Percentiles rank a stretch among this genome's conserved stretches.
Evolutionary conservation across 2,797 vertebrate species (phyloP).

Genomic region (Eulemur rubriventer): DNA sequence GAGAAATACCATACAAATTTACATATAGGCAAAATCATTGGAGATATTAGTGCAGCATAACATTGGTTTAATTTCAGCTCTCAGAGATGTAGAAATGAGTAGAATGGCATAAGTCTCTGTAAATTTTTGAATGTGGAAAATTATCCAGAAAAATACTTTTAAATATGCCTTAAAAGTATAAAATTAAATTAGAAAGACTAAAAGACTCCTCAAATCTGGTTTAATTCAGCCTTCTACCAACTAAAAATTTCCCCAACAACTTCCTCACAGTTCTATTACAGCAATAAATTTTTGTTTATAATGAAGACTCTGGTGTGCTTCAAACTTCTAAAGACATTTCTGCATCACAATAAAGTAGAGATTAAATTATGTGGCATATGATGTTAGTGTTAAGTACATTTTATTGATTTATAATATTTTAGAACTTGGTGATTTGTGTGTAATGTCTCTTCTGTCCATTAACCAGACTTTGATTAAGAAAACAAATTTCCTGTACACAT

Average conservation of each 20-base stretch:
- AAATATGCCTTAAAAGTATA: neutral
- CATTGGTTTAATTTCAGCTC: neutral
- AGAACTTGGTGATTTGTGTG: slow-evolving; percentile 38
- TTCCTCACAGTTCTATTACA: neutral
- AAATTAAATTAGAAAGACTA: neutral
- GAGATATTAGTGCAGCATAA: neutral
- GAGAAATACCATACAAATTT: neutral
- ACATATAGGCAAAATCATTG: neutral
- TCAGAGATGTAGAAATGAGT: neutral
- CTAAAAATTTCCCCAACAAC: neutral
- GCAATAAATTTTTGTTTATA: neutral
- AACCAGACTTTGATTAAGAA: slow-evolving; percentile 58
- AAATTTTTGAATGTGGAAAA: neutral
- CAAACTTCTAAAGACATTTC: slow-evolving; percentile 40
- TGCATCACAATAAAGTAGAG: neutral
- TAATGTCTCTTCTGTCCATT: slow-evolving; percentile 51
- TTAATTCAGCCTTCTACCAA: slow-evolving; percentile 28
- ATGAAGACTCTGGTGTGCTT: neutral
- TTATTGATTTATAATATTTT: slow-evolving; percentile 67
- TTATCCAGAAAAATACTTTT: neutral
- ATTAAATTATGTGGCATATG: slow-evolving; percentile 56
- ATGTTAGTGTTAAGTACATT: slow-evolving; percentile 50
- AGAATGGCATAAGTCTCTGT: neutral
- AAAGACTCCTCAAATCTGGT: neutral
- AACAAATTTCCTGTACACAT: slow-evolving; percentile 39